Base-by-base conservation (phyloP, 2,797 vertebrate species). In the Xenentodon cancila region DNA sequence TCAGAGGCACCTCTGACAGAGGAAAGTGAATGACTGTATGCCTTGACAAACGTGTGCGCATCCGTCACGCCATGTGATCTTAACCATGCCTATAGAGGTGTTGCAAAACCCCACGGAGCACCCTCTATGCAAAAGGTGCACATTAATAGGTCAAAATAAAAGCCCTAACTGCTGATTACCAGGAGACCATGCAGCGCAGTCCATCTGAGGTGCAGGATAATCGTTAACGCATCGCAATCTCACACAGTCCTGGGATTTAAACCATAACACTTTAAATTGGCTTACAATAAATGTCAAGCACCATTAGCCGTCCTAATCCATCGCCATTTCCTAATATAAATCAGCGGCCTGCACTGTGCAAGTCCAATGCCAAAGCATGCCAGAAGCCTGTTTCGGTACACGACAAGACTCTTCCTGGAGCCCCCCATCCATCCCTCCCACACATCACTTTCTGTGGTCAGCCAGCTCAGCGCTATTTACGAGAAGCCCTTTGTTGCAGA, bases 401-500 rank as follows among this genome's bases (percentile, higher is more conserved):
- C 30, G 30, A 7, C 30, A 32, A 7, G 30, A 32, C 81, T 79
- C 77, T 68, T 69, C 67, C 80, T 62, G 52, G 62, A 82, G 58
- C 44, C n/a, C 21, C n/a, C 20, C 51, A 37, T 13, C 34, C 9
- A 9, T 19, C 21, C 64, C 45, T 9, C 6, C 18, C 7, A 22
- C 68, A 58, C 76, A 68, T 71, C 75, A 68, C 74, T 68, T 55
- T 77, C 68, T 68, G 50, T 62, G 65, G 42, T 53, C 75, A 73
- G 87, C 80, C 85, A 88, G 86, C 87, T 91, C 91, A 88, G 89
- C 90, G 83, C 85, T 82, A 88, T 91, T 90, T 88, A 91, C 88
- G 71, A 90, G 86, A 87, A 90, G 64, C 63, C 85, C 91, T 93
- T 93, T 93, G 92, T 93, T 92, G 91, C 88, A 90, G 75, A 81